Base-by-base conservation (phyloP, 2,113 vertebrate genomes). In the Sphaerodactylus townsendi region DNA sequence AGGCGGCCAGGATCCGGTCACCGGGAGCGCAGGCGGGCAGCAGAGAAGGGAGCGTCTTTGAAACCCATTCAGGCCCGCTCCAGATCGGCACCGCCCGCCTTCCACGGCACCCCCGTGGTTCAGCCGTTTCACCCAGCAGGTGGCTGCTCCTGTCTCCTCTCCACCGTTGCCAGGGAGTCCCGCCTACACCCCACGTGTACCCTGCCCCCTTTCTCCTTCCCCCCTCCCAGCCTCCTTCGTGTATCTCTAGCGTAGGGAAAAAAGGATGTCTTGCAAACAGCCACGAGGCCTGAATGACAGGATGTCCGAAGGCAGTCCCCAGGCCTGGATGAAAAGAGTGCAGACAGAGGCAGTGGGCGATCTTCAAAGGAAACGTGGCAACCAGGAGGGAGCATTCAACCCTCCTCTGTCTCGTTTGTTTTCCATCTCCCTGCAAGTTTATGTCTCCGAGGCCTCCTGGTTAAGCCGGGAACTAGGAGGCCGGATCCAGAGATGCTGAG, bases 131-230 rank as follows among this genome's bases (percentile, higher is more conserved):
- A 6, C 62, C 2, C 2, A 10, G 44, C 46, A 59, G 28, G 68
- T 23, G 46, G 37, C 1, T 35, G 25, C 37, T 30, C 69, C 68
- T 1, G 5, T 30, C 11, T 23, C 76, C n/a, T 10, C 69, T 71
- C 66, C 79, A 13, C 1, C 13, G 70, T 82, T 74, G 53, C 71
- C 59, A 65, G 81, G 81, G 81, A 82, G 81, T 82, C 81, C 81
- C 56, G n/a, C 81, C 81, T 65, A 64, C 81, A 82, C 41, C 28
- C 53, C 56, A 35, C n/a, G 37, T 73, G 80, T 7, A n/a, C 53
- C 4, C 53, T 35, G 7, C 21, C 10, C 21, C 33, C 37, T 23
- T 14, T 6, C 69, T 53, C 25, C 10, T 3, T 35, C 1, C 77
- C 1, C 77, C 25, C 2, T 25, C 5, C 35, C 2, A 3, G 19